Evolutionary conservation across 23 tunicate genomes (phyloP), one percentile per base, ranked within the genome.

Genomic region (Corella eumyota): DNA sequence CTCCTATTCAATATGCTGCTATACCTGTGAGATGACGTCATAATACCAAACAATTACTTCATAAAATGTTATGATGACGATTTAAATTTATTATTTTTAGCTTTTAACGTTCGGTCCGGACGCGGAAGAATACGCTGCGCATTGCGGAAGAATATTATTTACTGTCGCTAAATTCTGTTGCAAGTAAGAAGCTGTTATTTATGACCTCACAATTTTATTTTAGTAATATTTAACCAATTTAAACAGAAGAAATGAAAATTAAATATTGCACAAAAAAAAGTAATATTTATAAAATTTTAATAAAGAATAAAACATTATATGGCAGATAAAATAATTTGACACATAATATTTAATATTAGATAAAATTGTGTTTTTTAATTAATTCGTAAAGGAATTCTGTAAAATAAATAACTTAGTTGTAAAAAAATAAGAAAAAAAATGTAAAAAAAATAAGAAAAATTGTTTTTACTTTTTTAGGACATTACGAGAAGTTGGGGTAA

Each of bases 1-100:
- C 80, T 2, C 95, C 95, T 1, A 61, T 86, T 26, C 95, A 80
- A 57, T 57, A 62, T 50, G 91, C 90, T 0, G 80, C 91, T 35
- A 54, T 66, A 1, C 2, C 68, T 25, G 74, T 67, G 27, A 4
- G 46, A n/a, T n/a, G n/a, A n/a, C n/a, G n/a, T n/a, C n/a, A 15
- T 40, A 40, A 40, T 11, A 40, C 48, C 11, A 40, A 9, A 11
- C 48, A 40, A 11, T 40, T 40, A 40, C 48, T 40, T 40, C 48
- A 11, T 11, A 15, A 11, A 9, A 40, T 40, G 48, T 40, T 40
- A 40, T 9, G 48, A 40, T 15, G 48, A 40, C 48, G 48, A 31
- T 17, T n/a, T 67, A 20, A 52, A 56, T 31, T 56, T 66, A 29
- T 4, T 19, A 20, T 19, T 38, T 40, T 2, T 54, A 83, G 76